Evolutionary conservation across 2,888 invertebrate species (phyloP), one percentile per base, ranked within the genome.

Genomic region (Parnassius smintheus): DNA sequence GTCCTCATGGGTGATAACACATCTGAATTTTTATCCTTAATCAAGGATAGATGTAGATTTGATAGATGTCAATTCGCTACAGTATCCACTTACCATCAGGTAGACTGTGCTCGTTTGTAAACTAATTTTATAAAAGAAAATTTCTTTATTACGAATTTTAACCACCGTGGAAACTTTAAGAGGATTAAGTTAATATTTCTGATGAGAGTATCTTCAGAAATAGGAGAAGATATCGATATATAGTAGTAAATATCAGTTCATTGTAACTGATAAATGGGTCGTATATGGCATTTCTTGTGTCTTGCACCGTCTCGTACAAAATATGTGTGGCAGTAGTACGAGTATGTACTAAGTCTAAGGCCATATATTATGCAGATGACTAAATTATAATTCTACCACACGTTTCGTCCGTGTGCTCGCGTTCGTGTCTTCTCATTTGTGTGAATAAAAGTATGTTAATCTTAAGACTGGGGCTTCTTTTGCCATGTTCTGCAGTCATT

Each of bases 291-390:
- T 49, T 13, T 9, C 12, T 53, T 25, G 41, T 35, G 50, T 44
- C 12, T 61, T 50, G 45, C 35, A 46, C 18, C 58, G 52, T 57
- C 50, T 35, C 49, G 25, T 53, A 25, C 55, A 56, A 61, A 52
- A 55, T 45, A 52, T 59, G 56, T 59, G 59, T 56, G 46, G 56
- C 35, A 41, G 56, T 59, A 59, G 45, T 64, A 44, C 42, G 62
- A 59, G 45, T 64, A 44, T 48, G 62, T 52, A 18, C 51, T 63
- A 59, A 50, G 35, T 35, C 51, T 63, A 59, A 50, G 62, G 62
- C 48, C 56, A 64, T 64, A 64, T 64, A 64, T 64, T 64, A 64
- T 64, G 64, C 64, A 59, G 64, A 64, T 64, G 64, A 64, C 59
- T 42, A 59, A 64, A 64, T 64, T 64, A 64, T 64, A 64, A 64